A percentile compares a stretch with the other conserved stretches of the same genome.
These are phyloP conservation scores for Sternarchorhynchus goeldii DNA, from an alignment of 2,797 vertebrate species.

Conservation along the genomic window DNA sequence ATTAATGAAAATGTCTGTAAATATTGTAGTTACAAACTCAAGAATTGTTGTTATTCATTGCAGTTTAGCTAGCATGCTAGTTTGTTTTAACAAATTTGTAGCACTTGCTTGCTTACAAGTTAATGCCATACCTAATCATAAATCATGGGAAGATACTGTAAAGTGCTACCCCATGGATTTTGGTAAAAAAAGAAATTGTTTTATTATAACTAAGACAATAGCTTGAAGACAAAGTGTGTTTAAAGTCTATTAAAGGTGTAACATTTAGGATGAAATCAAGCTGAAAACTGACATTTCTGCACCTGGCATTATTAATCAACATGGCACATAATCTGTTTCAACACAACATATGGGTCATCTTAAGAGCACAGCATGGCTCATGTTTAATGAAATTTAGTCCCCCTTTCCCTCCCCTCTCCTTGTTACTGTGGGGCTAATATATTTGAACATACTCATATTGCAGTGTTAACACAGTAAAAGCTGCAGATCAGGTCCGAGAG, in stretches of 20 bases:
- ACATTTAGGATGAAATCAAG: slow-evolving; percentile 7
- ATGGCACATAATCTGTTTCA: slow-evolving; percentile 4
- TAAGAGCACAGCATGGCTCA: not conserved
- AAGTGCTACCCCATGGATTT: no score
- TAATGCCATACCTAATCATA: no score
- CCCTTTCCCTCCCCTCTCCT: not conserved
- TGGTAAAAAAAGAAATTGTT: no score
- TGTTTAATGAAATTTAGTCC: slow-evolving; percentile 21
- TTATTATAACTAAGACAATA: no score
- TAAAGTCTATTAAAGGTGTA: not conserved
- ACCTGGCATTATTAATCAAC: not conserved
- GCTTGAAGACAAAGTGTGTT: not conserved
- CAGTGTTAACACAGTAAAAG: not conserved
- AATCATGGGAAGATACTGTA: no score
- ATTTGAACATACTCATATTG: not conserved
- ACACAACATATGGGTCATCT: not conserved
- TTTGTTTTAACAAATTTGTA: no score
- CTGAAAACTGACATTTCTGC: slow-evolving; percentile 4
- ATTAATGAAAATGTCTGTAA: no score
- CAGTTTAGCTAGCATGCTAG: no score
- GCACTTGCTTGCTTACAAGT: no score
- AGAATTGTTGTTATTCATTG: no score
- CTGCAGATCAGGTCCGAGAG: not conserved
- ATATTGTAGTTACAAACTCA: no score
- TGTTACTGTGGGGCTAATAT: not conserved